A percentile compares a stretch with the other conserved stretches of the same genome.
phyloP scores from a whole-genome alignment of 2,113 vertebrate genomes.

The Azemiops feae region DNA sequence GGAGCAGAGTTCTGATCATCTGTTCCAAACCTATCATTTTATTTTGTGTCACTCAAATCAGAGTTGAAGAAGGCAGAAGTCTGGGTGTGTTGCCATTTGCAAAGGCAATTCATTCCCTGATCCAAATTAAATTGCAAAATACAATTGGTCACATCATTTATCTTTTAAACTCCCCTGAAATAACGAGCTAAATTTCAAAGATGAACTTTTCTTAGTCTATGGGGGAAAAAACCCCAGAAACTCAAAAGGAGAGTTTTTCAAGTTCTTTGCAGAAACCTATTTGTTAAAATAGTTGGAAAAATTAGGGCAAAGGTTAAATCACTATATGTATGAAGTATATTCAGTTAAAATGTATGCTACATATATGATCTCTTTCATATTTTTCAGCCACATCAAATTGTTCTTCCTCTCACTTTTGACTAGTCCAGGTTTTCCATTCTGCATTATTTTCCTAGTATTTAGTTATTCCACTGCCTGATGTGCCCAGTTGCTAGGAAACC shows the following conservation, averaged over 20 bases:
- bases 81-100: not conserved
- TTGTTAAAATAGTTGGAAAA: not conserved
- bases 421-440: not conserved
- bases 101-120: not conserved
- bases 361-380: not conserved
- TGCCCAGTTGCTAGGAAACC: constrained; percentile 27
- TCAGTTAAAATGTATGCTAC: not conserved
- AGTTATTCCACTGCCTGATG: constrained; percentile 14
- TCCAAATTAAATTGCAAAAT: not conserved
- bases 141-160: not conserved
- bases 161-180: not conserved
- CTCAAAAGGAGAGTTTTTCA: not conserved
- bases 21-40: not conserved
- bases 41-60: not conserved
- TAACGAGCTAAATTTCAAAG: not conserved
- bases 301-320: not conserved
- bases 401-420: not conserved
- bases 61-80: not conserved
- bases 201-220: not conserved
- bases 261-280: not conserved
- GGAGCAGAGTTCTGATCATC: not conserved
- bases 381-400: not conserved
- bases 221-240: not conserved
- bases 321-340: not conserved
- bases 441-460: not conserved